Base-by-base conservation (phyloP, 2,113 vertebrate species). In the Lepus timidus region DNA sequence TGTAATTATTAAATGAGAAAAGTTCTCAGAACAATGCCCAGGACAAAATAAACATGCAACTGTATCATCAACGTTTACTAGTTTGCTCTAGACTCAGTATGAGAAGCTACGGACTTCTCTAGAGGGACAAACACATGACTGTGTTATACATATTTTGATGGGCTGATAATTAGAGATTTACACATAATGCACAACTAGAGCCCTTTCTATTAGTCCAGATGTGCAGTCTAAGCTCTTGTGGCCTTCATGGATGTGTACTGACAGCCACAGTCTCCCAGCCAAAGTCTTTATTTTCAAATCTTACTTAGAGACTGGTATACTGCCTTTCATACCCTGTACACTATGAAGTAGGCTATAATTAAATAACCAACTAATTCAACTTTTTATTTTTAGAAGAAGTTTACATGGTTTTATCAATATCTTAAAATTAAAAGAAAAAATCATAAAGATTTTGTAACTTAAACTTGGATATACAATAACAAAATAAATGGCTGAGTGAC, bases 361-460 rank as follows among this genome's bases (percentile, higher is more conserved):
- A 81, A 86, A 71, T 29, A 94, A 52, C 23, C 31, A 95, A 64
- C 51, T 25, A 86, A 85, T 1, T 1, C 36, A 90, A 73, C 12
- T 85, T 16, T n/a, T 73, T 80, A 52, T 52, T 51, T 79, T 95
- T 49, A 13, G 9, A 71, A 91, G 62, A 88, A 17, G 3, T 55
- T 90, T 80, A 95, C 78, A 29, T 88, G 17, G 49, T 78, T 3
- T 58, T 89, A 64, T 68, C 11, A 86, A 78, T 4, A 78, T 44
- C 25, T 73, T 86, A 86, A 91, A 74, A 52, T 74, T n/a, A 39
- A 90, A 90, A 89, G 7, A 83, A 76, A 94, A 90, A 78, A 88
- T 16, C 78, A 0, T 61, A 39, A 91, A 81, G 3, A 52, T 36
- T 44, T 7, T n/a, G 2, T 33, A 92, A 9, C 44, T 67, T 93